phyloP scores from a whole-genome alignment of 2,113 vertebrate species.

The Mesembrinibis cayennensis region DNA sequence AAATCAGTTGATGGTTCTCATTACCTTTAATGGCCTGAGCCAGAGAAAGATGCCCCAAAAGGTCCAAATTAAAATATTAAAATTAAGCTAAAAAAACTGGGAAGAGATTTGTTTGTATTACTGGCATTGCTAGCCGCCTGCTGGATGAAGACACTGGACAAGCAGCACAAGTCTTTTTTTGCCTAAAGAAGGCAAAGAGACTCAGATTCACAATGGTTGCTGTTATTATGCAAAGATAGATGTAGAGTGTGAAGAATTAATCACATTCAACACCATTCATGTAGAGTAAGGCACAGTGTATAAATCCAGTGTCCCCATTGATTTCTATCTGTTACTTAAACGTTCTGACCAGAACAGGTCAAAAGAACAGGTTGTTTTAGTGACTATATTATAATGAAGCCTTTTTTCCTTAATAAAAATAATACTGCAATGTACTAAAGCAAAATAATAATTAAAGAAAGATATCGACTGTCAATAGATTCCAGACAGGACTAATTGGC shows the following conservation, averaged over 20 bases:
- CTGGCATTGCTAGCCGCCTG: background rate
- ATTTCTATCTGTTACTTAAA: background rate
- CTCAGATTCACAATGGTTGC: background rate
- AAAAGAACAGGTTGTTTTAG: background rate
- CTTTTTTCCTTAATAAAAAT: background rate
- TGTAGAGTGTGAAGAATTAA: background rate
- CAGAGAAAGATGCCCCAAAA: background rate
- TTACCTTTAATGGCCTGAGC: background rate
- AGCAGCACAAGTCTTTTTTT: background rate
- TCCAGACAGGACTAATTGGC: background rate
- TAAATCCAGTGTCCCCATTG: background rate
- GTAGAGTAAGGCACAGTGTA: background rate
- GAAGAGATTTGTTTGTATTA: background rate
- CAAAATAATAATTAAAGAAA: background rate
- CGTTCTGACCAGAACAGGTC: background rate
- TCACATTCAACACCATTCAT: background rate
- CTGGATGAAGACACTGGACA: background rate
- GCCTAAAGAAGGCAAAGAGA: background rate
- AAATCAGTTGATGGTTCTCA: background rate
- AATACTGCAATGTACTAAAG: background rate
- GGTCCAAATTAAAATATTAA: background rate
- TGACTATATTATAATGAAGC: background rate
- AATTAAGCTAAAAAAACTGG: background rate
- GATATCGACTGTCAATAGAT: background rate
- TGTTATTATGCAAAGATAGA: background rate